A percentile compares a stretch with the other conserved stretches of the same genome.
phyloP scores from a whole-genome alignment of 2,113 vertebrate species.

The Scolopax mira region DNA sequence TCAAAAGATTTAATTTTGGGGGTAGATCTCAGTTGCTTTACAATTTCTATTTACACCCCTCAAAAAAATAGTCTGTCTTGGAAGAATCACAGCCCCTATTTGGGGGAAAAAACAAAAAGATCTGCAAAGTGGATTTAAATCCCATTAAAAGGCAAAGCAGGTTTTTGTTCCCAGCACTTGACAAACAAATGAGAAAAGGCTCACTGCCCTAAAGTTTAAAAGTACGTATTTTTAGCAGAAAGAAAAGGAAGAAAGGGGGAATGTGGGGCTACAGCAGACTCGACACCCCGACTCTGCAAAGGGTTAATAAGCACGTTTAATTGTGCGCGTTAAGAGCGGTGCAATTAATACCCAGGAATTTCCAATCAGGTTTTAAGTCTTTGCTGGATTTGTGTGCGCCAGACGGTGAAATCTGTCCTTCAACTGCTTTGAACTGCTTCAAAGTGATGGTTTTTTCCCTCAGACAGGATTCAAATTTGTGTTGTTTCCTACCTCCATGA shows the following conservation, averaged over 20 bases:
- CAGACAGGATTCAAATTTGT: no score
- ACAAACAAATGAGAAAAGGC: not conserved
- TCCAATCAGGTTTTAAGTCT: not conserved
- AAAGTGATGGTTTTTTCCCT: not conserved
- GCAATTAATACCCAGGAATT: not conserved
- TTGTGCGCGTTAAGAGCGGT: not conserved
- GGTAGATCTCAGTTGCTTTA: not conserved
- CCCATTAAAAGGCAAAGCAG: not conserved
- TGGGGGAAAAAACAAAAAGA: no score
- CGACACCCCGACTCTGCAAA: not conserved
- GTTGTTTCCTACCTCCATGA: not conserved
- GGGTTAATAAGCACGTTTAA: not conserved
- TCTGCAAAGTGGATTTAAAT: not conserved
- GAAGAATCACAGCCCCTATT: no score
- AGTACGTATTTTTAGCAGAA: not conserved
- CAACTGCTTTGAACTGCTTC: not conserved
- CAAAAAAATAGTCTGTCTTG: not conserved
- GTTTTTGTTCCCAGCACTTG: not conserved
- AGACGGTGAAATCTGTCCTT: not conserved
- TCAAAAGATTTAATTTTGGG: no score
- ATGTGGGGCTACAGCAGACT: not conserved
- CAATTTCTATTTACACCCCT: not conserved
- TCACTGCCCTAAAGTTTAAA: not conserved
- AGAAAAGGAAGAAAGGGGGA: not conserved
- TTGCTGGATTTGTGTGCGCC: not conserved